Evolutionary conservation across 1,140 invertebrate species (phyloP), one percentile per base, ranked within the genome.

Genomic region (Nymphalis io): DNA sequence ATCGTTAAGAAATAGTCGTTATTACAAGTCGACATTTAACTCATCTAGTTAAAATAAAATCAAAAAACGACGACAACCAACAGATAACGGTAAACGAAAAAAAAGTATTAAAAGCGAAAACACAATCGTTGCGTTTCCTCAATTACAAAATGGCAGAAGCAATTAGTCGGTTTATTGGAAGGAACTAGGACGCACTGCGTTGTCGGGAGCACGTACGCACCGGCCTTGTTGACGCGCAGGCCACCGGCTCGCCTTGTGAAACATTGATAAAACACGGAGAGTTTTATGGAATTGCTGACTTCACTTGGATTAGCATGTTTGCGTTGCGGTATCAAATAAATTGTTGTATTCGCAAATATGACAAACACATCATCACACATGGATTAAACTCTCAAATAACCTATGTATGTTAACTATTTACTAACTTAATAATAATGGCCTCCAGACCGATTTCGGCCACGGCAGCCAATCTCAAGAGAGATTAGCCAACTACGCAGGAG

Each of bases 141-240:
- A 53, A 53, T 53, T 53, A 53, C 48, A 53, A 53, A 53, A 53
- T 21, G 48, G 13, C 48, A 21, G 20, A 53, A 53, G 48, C 48
- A 53, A 53, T 53, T 53, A 53, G 13, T 48, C 16, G 46, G 48
- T 53, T 53, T 10, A 21, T 21, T 21, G 48, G 48, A 53, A n/a
- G 20, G 16, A 60, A 39, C 42, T 40, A 38, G 58, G 33, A 11
- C 58, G 58, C 38, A 4, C 59, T 60, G 10, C 59, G 59, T 60
- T 60, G 59, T 39, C 21, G 12, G 40, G 40, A 44, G 59, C 59
- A 60, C 59, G 59, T 60, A 60, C 59, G 59, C 59, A 44, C 23
- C 40, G 59, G 33, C 59, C 59, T 60, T 60, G 59, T 60, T 39
- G 16, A 46, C 59, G 46, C 46, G 48, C 48, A 53, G 48, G 48